Percentiles rank a stretch among this genome's conserved stretches.
phyloP scores from a whole-genome alignment of 2,113 vertebrate species.

The Syngnathus floridae region DNA sequence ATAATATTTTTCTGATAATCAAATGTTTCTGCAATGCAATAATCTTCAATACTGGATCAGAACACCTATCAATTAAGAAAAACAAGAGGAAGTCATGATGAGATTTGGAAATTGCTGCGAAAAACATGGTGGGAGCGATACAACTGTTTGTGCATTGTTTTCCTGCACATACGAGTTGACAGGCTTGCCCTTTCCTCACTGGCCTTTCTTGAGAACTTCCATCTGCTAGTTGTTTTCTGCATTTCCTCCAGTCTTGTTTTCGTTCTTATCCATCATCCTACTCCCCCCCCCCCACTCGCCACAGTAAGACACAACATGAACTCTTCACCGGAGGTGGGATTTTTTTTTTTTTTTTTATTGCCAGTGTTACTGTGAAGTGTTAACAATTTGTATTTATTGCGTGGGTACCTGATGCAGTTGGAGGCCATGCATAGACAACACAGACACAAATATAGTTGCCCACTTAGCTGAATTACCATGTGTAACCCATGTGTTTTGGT shows the following conservation, averaged over 20 bases:
- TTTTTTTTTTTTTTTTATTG: slow-evolving; percentile 46
- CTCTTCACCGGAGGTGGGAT: slow-evolving; percentile 56
- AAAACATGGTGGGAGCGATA: slow-evolving; percentile 42
- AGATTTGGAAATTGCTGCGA: slow-evolving; percentile 31
- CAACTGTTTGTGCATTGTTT: slow-evolving; percentile 8
- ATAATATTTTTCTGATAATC: neutral
- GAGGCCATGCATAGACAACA: slow-evolving; percentile 19
- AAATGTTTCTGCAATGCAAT: slow-evolving; percentile 28
- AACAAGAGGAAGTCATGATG: slow-evolving; percentile 28
- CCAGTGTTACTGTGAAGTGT: slow-evolving; percentile 39
- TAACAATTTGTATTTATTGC: slow-evolving; percentile 50
- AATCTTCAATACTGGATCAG: slow-evolving; percentile 49
- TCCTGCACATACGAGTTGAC: slow-evolving; percentile 9
- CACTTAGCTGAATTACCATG: slow-evolving; percentile 21
- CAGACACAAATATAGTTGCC: slow-evolving; percentile 4
- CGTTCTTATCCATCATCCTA: neutral
- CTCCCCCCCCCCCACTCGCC: slow-evolving; percentile 19
- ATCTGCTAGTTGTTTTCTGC: slow-evolving; percentile 29
- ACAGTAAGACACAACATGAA: slow-evolving; percentile 55
- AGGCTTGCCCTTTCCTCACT: slow-evolving; percentile 31
- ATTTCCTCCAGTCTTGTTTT: slow-evolving; percentile 26
- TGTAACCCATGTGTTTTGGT: slow-evolving; percentile 62
- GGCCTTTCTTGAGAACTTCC: slow-evolving; percentile 32
- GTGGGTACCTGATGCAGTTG: slow-evolving; percentile 51
- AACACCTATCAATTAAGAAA: slow-evolving; percentile 62